Conservation (phyloP, 2,888 invertebrate species). For the Amphipyra berbera region DNA sequence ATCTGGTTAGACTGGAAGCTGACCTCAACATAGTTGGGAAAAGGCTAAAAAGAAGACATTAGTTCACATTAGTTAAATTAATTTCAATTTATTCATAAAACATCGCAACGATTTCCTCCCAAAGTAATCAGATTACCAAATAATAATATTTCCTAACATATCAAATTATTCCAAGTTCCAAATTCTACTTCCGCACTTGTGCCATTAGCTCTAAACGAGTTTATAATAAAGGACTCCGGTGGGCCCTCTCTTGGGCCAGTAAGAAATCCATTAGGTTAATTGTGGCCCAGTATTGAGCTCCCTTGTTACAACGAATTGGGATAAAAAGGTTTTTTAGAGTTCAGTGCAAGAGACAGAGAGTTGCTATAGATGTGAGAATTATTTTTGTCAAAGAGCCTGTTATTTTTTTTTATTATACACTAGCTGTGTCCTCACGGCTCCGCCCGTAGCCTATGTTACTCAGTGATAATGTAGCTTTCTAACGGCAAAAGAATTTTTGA, state of each 20-base stretch:
- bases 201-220: slow-evolving; percentile 78
- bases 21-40: too few relatives aligned
- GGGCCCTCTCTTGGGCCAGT: slow-evolving; percentile 32
- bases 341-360: slow-evolving; percentile 13
- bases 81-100: too few relatives aligned
- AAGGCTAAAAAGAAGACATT: too few relatives aligned
- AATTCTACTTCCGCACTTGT: slow-evolving; percentile 41
- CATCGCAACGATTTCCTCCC: not conserved
- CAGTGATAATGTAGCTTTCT: too few relatives aligned
- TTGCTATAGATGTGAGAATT: not conserved
- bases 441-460: too few relatives aligned
- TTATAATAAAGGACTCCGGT: slow-evolving; percentile 79
- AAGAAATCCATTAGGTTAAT: slow-evolving; percentile 84
- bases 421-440: too few relatives aligned
- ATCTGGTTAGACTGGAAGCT: too few relatives aligned
- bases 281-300: slow-evolving; percentile 65
- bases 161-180: slow-evolving; percentile 2
- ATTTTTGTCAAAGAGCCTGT: slow-evolving; percentile 1
- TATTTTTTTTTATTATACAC: too few relatives aligned
- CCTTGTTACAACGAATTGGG: slow-evolving; percentile 72
- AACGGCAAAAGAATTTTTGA: too few relatives aligned
- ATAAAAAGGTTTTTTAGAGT: slow-evolving; percentile 47
- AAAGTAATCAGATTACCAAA: slow-evolving; percentile 7
- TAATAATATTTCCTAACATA: not conserved
- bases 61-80: too few relatives aligned